Percentiles rank a stretch among this genome's conserved stretches.
These are phyloP conservation scores for Centropus unirufus DNA, from an alignment of 2,113 vertebrate species.

Conservation along the genomic window DNA sequence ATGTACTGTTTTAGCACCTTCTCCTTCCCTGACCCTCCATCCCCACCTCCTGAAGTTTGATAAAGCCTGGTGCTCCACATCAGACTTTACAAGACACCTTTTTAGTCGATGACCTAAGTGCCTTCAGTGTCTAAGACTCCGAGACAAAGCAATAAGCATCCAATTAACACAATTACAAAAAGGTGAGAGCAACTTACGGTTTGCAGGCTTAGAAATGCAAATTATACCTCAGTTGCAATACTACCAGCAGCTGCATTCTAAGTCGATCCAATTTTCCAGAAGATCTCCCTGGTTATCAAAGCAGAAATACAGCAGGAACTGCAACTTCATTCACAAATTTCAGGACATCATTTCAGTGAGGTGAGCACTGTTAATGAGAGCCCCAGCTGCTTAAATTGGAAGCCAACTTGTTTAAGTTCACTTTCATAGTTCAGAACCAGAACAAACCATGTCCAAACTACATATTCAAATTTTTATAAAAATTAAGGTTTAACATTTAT, in stretches of 20 bases:
- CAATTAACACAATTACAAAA: neutral
- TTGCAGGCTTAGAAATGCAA: neutral
- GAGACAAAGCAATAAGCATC: neutral
- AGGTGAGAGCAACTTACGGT: neutral
- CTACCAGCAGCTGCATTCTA: neutral
- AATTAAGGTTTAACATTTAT: constrained; percentile 83
- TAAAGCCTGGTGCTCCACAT: neutral
- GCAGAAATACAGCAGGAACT: neutral
- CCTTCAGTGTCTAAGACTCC: neutral
- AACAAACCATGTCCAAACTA: constrained; percentile 80
- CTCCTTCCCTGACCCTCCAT: neutral
- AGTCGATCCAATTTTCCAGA: neutral
- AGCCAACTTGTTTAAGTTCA: constrained; percentile 19
- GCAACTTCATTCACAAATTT: neutral
- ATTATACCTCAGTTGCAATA: neutral
- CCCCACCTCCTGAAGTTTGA: neutral
- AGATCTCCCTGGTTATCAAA: neutral
- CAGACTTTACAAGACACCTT: neutral
- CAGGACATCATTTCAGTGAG: neutral
- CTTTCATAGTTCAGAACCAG: constrained; percentile 53
- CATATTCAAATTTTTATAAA: constrained; percentile 78
- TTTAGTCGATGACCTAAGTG: accelerated
- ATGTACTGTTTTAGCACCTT: neutral
- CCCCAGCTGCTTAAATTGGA: neutral
- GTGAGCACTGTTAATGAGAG: neutral